Conservation (phyloP, 1,140 invertebrate genomes). For the Aricia agestis region DNA sequence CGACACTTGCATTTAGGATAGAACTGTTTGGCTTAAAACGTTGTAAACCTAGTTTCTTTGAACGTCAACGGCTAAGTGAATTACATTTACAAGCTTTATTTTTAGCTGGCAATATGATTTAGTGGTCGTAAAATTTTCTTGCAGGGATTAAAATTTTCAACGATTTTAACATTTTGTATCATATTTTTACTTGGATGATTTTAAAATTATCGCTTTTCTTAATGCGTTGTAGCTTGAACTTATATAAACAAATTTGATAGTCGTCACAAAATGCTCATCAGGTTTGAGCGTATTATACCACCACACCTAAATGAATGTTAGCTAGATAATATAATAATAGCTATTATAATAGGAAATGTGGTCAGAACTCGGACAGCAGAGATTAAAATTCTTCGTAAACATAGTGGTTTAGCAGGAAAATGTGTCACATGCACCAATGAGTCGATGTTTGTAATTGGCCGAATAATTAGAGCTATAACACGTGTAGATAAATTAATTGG, state of each 20-base stretch:
- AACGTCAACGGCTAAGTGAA: conserved; percentile 22
- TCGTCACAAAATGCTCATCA: no score
- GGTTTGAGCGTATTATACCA: no score
- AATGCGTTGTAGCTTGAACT: no score
- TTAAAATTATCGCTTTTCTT: background rate
- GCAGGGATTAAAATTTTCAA: background rate
- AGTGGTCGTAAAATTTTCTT: background rate
- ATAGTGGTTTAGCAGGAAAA: conserved; percentile 17
- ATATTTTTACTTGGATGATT: background rate
- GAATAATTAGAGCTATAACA: conserved; percentile 31
- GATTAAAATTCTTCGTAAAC: conserved; percentile 9
- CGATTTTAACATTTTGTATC: background rate
- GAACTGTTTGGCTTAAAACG: conserved; percentile 59
- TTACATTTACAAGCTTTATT: conserved; percentile 8
- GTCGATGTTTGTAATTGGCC: conserved; percentile 23
- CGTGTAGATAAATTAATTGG: conserved; percentile 32
- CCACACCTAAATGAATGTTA: no score
- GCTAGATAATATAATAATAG: background rate
- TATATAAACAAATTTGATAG: no score
- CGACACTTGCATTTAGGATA: conserved; percentile 52
- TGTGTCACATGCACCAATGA: conserved; percentile 27
- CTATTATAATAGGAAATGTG: background rate
- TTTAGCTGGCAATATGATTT: conserved; percentile 2
- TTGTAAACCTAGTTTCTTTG: conserved; percentile 64
- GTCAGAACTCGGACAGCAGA: background rate